Evolutionary conservation across 2,113 vertebrate species (phyloP).

Genomic region (Apaloderma vittatum): DNA sequence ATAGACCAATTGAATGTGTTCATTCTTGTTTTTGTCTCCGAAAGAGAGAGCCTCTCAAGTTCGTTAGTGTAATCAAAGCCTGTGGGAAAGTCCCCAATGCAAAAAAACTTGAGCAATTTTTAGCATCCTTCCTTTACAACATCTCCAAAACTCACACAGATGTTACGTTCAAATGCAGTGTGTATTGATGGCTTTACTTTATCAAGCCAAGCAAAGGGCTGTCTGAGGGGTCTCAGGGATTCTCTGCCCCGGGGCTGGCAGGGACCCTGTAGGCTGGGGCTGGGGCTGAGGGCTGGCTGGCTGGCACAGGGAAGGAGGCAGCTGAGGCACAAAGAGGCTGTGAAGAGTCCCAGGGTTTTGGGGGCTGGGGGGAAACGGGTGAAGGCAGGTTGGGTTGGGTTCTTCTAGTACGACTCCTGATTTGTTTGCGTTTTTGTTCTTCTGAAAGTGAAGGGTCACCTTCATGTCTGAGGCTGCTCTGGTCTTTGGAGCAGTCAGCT

Average conservation of each 20-base stretch:
- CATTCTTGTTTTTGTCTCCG: fast-evolving
- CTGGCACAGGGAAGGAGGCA: background rate
- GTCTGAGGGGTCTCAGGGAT: background rate
- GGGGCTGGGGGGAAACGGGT: background rate
- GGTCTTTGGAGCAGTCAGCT: background rate
- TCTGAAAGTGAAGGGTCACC: background rate
- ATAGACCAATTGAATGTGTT: background rate
- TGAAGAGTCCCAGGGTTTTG: background rate
- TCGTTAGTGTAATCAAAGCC: background rate
- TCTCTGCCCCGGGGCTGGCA: background rate
- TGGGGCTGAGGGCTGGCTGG: background rate
- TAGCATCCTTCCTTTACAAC: background rate
- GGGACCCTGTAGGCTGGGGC: background rate
- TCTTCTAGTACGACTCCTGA: background rate
- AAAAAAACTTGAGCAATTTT: background rate
- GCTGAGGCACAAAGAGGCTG: background rate
- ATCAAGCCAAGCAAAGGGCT: background rate
- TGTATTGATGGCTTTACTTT: background rate
- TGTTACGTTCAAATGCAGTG: fast-evolving
- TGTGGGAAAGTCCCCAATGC: background rate
- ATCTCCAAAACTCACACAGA: fast-evolving
- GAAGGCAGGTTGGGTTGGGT: background rate
- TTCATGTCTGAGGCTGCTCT: fast-evolving
- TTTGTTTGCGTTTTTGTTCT: background rate
- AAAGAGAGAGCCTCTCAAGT: background rate